Evolutionary conservation across 2,888 invertebrate species (phyloP).

Genomic region (Megaustenia siamemsis): DNA sequence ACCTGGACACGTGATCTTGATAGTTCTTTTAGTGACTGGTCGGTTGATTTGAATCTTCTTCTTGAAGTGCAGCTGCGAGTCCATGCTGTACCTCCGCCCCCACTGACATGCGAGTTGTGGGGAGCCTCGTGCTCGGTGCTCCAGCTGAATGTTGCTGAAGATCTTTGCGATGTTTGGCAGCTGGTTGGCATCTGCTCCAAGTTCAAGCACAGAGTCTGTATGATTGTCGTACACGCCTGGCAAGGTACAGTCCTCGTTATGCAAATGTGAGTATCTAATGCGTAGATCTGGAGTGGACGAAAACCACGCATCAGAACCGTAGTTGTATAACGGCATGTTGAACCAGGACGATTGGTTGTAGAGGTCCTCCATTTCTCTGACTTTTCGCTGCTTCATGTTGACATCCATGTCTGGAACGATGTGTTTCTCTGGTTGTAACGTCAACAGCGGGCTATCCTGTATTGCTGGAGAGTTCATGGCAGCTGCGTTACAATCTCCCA

Average conservation of each 20-base stretch:
- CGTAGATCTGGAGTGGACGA: background rate
- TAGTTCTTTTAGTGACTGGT: background rate
- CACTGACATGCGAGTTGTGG: no score
- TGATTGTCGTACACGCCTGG: no score
- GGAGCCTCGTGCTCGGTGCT: no score
- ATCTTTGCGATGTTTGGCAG: background rate
- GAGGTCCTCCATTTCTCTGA: background rate
- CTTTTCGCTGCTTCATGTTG: background rate
- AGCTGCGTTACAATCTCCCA: no score
- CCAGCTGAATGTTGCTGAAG: background rate
- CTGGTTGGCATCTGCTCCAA: background rate
- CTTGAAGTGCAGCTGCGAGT: background rate
- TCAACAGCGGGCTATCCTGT: no score
- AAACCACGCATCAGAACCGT: background rate
- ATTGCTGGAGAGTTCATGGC: no score
- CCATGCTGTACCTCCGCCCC: background rate
- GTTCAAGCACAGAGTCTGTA: no score
- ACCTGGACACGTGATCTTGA: slow-evolving; percentile 25
- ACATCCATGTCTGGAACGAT: background rate
- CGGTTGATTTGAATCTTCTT: background rate
- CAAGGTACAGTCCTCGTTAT: background rate
- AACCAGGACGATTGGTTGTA: background rate
- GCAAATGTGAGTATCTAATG: background rate
- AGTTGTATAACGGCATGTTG: background rate
- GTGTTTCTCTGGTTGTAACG: no score